Base-by-base conservation (phyloP, 2,113 vertebrate species). In the Cranoglanis bouderius region DNA sequence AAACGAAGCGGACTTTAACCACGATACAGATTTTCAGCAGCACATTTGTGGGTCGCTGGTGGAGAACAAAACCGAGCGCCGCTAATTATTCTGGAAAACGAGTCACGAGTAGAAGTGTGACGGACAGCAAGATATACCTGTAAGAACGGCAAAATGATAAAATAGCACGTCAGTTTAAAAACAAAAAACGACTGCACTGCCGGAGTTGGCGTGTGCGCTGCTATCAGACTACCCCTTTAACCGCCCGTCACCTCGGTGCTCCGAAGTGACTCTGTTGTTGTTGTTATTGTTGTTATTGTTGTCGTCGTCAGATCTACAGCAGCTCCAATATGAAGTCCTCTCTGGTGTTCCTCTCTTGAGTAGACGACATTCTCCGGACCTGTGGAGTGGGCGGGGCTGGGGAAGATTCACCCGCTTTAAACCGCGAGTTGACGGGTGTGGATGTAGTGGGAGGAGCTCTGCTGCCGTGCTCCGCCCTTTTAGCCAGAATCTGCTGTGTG, bases 401-500 rank as follows among this genome's bases (percentile, higher is more conserved):
- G 49, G 32, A 26, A 18, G 55, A 43, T 29, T 9, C n/a, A 16
- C 16, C 38, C 0, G 55, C 24, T 40, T 57, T 9, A 10, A 8
- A 21, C 9, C 29, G 21, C 8, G 32, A 21, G 3, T 26, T n/a
- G 49, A 29, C 26, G 21, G 19, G 2, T 12, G 46, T 49, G 84
- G 61, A 35, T 6, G 67, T 8, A 46, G 81, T 21, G 10, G 81
- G 63, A 21, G 49, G 74, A 57, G 70, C 3, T n/a, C 1, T 82
- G 7, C 16, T 81, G 74, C 19, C 21, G 3, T 9, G 32, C 6
- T 0, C 70, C 43, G 12, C 12, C 72, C 88, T 80, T 26, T 38
- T 6, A 29, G 88, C 46, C 57, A 91, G 18, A 55, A 89, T 26
- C 83, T 77, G 82, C 67, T 57, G 88, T 21, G 38, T 86, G 43